These are phyloP conservation scores for Delphinus delphis DNA, from an alignment of 2,113 vertebrate genomes.

Conservation along the genomic window DNA sequence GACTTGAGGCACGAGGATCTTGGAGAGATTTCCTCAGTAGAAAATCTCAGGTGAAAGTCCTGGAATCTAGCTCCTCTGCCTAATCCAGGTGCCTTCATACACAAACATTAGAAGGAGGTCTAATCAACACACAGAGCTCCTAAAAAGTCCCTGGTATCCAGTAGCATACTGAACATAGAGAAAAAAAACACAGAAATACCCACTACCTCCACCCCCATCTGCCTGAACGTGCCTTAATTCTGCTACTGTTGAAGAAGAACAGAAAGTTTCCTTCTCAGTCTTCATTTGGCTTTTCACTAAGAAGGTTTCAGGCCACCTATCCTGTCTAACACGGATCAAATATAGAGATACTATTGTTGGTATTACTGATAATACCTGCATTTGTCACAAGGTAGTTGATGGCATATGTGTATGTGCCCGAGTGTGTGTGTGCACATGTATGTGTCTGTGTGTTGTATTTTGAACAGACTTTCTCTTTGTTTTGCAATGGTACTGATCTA, in stretches of 20 bases:
- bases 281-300: not conserved
- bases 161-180: not conserved
- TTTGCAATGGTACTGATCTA: not conserved
- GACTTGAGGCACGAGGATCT: accelerated
- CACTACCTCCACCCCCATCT: not conserved
- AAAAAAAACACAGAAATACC: not conserved
- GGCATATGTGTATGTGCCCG: not conserved
- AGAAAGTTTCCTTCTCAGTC: not conserved
- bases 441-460: not conserved
- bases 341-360: not conserved
- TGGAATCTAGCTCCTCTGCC: not conserved
- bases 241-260: not conserved
- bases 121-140: not conserved
- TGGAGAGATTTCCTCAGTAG: not conserved
- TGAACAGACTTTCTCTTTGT: not conserved
- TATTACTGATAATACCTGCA: not conserved
- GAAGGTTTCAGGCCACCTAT: not conserved
- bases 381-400: not conserved
- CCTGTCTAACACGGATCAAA: not conserved
- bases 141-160: accelerated
- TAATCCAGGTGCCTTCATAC: not conserved
- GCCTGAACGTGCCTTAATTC: not conserved
- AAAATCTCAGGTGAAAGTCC: not conserved
- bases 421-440: not conserved
- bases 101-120: not conserved